Evolutionary conservation across 2,797 vertebrate species (phyloP).

Genomic region (Tinamus major): DNA sequence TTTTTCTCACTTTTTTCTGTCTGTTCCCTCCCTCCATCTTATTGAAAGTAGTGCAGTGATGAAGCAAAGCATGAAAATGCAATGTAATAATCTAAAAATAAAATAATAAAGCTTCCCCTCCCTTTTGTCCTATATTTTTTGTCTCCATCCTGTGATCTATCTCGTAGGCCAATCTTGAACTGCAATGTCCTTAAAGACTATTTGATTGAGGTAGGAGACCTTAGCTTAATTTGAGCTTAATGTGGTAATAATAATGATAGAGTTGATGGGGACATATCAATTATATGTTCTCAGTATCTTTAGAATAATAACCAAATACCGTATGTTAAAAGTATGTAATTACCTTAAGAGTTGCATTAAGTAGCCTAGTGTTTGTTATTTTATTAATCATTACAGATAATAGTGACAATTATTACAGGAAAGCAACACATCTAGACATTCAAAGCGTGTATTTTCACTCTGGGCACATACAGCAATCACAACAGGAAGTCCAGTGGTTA

Average conservation of each 20-base stretch:
- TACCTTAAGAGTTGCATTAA: constrained; percentile 8
- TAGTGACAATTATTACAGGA: constrained; percentile 27
- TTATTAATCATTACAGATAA: background rate
- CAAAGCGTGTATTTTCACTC: constrained; percentile 11
- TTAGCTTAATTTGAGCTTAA: constrained; percentile 9
- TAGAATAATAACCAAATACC: background rate
- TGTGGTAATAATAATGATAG: background rate
- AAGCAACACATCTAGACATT: background rate
- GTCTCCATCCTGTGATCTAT: background rate
- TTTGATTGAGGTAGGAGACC: constrained; percentile 3
- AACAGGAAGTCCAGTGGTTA: background rate
- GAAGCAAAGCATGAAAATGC: constrained; percentile 27
- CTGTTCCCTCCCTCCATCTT: background rate
- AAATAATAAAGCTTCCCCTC: background rate
- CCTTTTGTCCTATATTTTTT: background rate
- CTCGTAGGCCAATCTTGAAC: background rate
- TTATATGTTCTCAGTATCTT: background rate
- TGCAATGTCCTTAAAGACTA: background rate
- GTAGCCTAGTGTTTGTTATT: background rate
- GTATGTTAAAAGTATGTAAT: background rate
- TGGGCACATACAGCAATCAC: background rate
- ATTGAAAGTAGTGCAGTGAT: constrained; percentile 3
- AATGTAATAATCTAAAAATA: constrained; percentile 16
- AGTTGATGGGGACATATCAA: background rate
- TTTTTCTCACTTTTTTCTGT: background rate